These are phyloP conservation scores for Cotesia glomerata DNA, from an alignment of 1,140 invertebrate species.

Conservation along the genomic window DNA sequence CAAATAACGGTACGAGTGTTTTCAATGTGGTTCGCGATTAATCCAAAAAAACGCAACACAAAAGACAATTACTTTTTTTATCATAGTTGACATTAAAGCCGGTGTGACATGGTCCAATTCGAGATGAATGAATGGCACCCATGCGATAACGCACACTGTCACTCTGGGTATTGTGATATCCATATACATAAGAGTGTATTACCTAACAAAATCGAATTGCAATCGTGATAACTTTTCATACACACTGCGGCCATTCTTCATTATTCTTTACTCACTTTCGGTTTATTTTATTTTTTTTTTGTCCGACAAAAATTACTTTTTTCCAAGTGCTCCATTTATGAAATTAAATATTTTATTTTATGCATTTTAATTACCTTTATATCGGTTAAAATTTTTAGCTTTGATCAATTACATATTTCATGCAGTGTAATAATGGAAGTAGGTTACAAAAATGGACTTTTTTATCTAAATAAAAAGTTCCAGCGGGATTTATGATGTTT, in stretches of 20 bases:
- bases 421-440: too few relatives aligned
- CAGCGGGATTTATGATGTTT: too few relatives aligned
- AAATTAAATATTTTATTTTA: neutral
- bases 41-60: too few relatives aligned
- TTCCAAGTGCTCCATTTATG: neutral
- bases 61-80: constrained; percentile 6
- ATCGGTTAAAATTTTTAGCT: too few relatives aligned
- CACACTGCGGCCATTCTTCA: neutral
- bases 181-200: neutral
- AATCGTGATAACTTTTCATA: constrained; percentile 3
- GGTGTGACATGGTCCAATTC: constrained; percentile 17
- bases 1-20: too few relatives aligned
- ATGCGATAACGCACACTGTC: constrained; percentile 10
- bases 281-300: neutral
- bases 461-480: too few relatives aligned
- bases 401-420: too few relatives aligned
- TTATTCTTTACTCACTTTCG: neutral
- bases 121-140: constrained; percentile 21
- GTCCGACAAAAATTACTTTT: neutral
- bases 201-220: constrained; percentile 20
- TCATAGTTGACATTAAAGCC: neutral
- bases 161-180: neutral
- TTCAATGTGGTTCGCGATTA: neutral
- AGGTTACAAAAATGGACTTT: too few relatives aligned
- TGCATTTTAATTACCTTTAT: too few relatives aligned